A percentile compares a stretch with the other conserved stretches of the same genome.
Conservation (phyloP, 2,888 invertebrate species). For the Oxyscelio sp. region DNA sequence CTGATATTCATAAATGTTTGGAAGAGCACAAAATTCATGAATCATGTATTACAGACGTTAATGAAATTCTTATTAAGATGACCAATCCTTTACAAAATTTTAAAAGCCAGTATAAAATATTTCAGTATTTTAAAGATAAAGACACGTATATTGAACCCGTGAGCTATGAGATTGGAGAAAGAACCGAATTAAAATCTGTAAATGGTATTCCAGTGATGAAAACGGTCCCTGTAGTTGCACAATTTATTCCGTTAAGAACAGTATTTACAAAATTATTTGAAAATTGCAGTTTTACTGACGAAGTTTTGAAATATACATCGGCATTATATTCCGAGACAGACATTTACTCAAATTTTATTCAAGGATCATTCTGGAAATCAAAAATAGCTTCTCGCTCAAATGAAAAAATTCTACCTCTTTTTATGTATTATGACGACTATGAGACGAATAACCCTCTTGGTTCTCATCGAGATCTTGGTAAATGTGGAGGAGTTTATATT, state of each 20-base stretch:
- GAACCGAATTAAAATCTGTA: not conserved
- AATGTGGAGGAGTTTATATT: slow-evolving; percentile 73
- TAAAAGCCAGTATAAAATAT: slow-evolving; percentile 10
- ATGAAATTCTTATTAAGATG: not conserved
- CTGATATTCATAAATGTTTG: not conserved
- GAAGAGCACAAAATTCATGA: not conserved
- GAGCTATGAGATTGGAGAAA: not conserved
- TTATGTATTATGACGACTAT: slow-evolving; percentile 75
- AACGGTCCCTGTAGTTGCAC: slow-evolving; percentile 29
- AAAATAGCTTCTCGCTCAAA: not conserved
- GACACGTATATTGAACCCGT: not conserved
- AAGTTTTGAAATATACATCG: slow-evolving; percentile 8
- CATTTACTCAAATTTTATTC: slow-evolving; percentile 39
- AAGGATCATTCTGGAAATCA: slow-evolving; percentile 37
- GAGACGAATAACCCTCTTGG: slow-evolving; percentile 76
- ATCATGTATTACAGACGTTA: not conserved
- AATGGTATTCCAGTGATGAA: not conserved
- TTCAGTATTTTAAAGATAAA: slow-evolving; percentile 7
- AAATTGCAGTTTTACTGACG: slow-evolving; percentile 4
- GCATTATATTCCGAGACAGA: not conserved
- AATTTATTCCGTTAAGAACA: slow-evolving; percentile 40
- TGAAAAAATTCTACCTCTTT: slow-evolving; percentile 60
- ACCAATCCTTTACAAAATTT: slow-evolving; percentile 3
- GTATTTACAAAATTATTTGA: slow-evolving; percentile 23
- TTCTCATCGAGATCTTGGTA: slow-evolving; percentile 65